phyloP scores from a whole-genome alignment of 2,797 vertebrate species.

The Synaphobranchus kaupii region DNA sequence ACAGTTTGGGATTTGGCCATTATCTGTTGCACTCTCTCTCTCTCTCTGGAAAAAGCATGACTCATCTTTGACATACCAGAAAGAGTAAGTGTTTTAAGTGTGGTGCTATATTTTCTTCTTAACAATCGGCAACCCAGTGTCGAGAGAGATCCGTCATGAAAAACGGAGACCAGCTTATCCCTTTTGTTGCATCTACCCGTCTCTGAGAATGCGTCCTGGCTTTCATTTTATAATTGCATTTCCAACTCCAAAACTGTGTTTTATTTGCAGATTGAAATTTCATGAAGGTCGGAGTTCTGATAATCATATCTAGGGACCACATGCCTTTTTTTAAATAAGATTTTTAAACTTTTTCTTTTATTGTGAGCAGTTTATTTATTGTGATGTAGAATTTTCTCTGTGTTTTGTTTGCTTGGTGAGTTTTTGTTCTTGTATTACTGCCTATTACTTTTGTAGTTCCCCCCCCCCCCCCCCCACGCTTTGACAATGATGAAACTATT shows the following conservation, averaged over 20 bases:
- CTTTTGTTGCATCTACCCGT: neutral
- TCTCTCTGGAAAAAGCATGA: too few relatives aligned
- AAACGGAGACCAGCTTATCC: too few relatives aligned
- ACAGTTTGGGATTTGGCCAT: too few relatives aligned
- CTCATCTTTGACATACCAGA: too few relatives aligned
- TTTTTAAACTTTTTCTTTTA: neutral
- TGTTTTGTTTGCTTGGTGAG: neutral
- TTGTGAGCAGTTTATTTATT: neutral
- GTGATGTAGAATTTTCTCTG: neutral
- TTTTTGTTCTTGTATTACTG: neutral
- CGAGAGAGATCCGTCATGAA: neutral
- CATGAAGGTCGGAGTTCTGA: neutral
- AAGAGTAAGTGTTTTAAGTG: too few relatives aligned
- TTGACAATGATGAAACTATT: neutral
- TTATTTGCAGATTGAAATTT: neutral
- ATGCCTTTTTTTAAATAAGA: neutral
- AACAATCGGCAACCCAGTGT: neutral
- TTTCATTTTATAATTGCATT: neutral
- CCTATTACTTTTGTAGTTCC: neutral
- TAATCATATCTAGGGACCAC: neutral
- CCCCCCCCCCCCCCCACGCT: neutral
- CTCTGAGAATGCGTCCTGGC: neutral
- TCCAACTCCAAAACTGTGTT: neutral
- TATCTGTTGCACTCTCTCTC: too few relatives aligned
- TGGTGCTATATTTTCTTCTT: neutral